Evolutionary conservation across 2,797 vertebrate genomes (phyloP), one percentile per base, ranked within the genome.

Genomic region (Myiothlypis chrysogaster): DNA sequence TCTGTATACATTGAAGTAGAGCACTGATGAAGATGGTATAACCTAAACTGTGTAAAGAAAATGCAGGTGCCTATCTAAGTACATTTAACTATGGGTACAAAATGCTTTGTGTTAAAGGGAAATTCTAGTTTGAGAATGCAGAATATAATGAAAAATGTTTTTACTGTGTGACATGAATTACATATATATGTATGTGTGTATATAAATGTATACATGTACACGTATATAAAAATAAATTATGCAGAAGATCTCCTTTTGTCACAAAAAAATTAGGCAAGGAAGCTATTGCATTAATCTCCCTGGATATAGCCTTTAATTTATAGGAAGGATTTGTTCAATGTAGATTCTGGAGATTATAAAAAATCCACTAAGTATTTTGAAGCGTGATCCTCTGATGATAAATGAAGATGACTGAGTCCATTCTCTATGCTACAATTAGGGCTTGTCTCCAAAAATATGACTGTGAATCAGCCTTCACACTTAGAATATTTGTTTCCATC

Each of bases 391-490:
- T 35, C 70, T 91, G 69, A 78, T 7, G 34, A 83, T 78, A 92
- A 95, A 81, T 86, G 69, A 78, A 78, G 82, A 91, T 83, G 91
- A 92, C 41, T 78, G 75, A 85, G 49, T 84, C 60, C 49, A 85
- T 92, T 91, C n/a, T 85, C 72, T 91, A 55, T 0, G 8, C 76
- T 92, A 83, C 71, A 83, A 66, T 81, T 94, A 80, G 39, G 37
- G 69, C 10, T 85, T 32, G 2, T 91, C 72, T 92, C 87, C 65
- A 91, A 89, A 94, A 94, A 75, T 73, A 83, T 4, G 18, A 44
- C 56, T 1, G 19, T 78, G 72, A 94, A 83, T 93, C 84, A 91
- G 39, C 39, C 76, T 89, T 60, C 59, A 53, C 35, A 72, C 69
- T 80, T 61, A 41, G 2, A 88, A 52, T 8, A 65, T 70, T 95